phyloP scores from a whole-genome alignment of 2,888 invertebrate genomes.

The Gortyna flavago region DNA sequence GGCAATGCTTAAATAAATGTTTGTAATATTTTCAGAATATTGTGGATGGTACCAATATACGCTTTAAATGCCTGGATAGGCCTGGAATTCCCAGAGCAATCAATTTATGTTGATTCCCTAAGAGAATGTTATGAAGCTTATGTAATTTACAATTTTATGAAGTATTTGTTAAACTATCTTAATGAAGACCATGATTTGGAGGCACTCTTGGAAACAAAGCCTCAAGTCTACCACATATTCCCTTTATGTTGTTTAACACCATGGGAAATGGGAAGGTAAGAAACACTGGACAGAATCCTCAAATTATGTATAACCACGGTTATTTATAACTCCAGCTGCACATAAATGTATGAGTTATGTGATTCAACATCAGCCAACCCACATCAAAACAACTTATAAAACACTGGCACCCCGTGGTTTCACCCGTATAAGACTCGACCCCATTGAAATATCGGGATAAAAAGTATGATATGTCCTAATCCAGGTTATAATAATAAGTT shows the following conservation, averaged over 20 bases:
- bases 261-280: constrained; percentile 97
- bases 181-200: constrained; percentile 96
- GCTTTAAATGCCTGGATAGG: constrained; percentile 98
- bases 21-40: constrained; percentile 90
- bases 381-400: not conserved
- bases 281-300: not conserved
- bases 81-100: constrained; percentile 95
- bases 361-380: not conserved
- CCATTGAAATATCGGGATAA: not conserved
- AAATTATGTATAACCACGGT: not conserved
- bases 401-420: not conserved
- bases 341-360: not conserved
- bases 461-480: not conserved
- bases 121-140: constrained; percentile 99
- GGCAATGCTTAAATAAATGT: not conserved
- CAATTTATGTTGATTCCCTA: constrained; percentile 97
- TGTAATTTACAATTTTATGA: constrained; percentile 99
- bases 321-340: not conserved
- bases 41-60: constrained; percentile 99
- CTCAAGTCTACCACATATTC: constrained; percentile 96
- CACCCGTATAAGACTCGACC: not conserved
- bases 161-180: constrained; percentile 96
- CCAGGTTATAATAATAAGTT: no score
- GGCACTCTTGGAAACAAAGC: constrained; percentile 94
- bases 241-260: constrained; percentile 97